Evolutionary conservation across 2,113 vertebrate genomes (phyloP), one percentile per base, ranked within the genome.

Genomic region (Pelmatolapia mariae): DNA sequence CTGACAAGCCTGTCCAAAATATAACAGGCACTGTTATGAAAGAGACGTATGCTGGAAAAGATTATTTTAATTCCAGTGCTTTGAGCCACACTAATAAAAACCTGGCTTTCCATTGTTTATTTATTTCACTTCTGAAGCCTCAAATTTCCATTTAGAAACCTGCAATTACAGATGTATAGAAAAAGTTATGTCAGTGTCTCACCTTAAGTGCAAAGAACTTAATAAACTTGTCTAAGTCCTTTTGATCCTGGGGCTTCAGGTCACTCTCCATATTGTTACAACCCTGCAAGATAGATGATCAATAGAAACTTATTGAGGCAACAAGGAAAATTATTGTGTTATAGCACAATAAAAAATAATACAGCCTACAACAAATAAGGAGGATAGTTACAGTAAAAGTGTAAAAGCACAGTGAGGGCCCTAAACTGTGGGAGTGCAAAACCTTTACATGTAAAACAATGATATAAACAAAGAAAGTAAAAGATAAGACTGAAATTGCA

Each of bases 201-300:
- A 99, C 99, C 98, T 99, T 99, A 89, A 99, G 95, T 83, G 98
- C 98, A 96, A 99, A 99, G 96, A 99, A 99, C 93, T 99, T 99
- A 87, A 99, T 98, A 93, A 99, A 99, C 93, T 99, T 99, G 97
- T 99, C 99, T 97, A 99, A 95, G 96, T 99, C 99, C 96, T 99
- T 99, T 93, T 97, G 98, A 96, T 99, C 99, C 93, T 99, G 99
- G 91, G 97, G 97, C 96, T 95, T 99, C 96, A 99, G 97, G 96
- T 99, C 98, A 96, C 97, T 96, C 93, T 99, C 99, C 99, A 99
- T 99, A 94, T 96, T 97, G 96, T 94, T 96, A 90, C 86, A 45
- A 93, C 94, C 96, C 96, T 98, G 97, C 80, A 61, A 40, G 63
- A 68, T 1, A 68, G 7, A 68, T 6, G 63, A 68, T 40, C 36